These are phyloP conservation scores for Parazoanthus darwini DNA, from an alignment of 92 coral and sea anemone genomes.

Conservation along the genomic window DNA sequence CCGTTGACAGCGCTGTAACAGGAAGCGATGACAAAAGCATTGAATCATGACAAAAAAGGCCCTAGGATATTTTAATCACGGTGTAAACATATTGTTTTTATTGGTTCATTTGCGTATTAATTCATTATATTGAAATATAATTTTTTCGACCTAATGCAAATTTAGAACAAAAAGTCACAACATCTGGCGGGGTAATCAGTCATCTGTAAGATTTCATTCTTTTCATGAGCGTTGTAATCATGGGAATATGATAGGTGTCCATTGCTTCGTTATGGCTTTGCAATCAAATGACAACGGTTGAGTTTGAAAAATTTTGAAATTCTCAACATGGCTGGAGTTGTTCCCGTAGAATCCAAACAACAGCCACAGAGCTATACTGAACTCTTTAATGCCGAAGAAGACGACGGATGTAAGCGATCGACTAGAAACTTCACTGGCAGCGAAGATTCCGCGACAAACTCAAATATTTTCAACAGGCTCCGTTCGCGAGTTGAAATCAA, in stretches of 20 bases:
- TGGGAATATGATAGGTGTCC: neutral
- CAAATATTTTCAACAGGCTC: constrained; percentile 52
- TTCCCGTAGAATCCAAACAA: neutral
- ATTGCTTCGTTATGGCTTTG: neutral
- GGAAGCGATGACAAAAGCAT: constrained; percentile 12
- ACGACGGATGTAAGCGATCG: constrained; percentile 28
- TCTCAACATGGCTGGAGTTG: constrained; percentile 12
- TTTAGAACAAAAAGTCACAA: constrained; percentile 14
- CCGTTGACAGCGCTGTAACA: neutral
- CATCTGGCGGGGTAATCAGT: constrained; percentile 29
- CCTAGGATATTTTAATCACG: neutral
- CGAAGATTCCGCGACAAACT: constrained; percentile 8
- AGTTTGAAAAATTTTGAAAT: neutral
- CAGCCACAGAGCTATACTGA: constrained; percentile 37
- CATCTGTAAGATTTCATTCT: constrained; percentile 6
- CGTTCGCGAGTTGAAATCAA: constrained; percentile 54
- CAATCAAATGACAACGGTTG: neutral
- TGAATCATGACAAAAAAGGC: neutral
- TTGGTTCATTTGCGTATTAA: constrained; percentile 23
- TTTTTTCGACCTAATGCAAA: constrained; percentile 25
- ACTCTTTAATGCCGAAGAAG: constrained; percentile 73
- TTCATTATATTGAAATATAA: neutral
- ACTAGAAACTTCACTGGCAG: constrained; percentile 8
- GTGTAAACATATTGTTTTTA: constrained; percentile 14
- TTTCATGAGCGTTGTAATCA: neutral